Conservation (phyloP, 1,140 invertebrate genomes). For the Aphaenogaster floridana region DNA sequence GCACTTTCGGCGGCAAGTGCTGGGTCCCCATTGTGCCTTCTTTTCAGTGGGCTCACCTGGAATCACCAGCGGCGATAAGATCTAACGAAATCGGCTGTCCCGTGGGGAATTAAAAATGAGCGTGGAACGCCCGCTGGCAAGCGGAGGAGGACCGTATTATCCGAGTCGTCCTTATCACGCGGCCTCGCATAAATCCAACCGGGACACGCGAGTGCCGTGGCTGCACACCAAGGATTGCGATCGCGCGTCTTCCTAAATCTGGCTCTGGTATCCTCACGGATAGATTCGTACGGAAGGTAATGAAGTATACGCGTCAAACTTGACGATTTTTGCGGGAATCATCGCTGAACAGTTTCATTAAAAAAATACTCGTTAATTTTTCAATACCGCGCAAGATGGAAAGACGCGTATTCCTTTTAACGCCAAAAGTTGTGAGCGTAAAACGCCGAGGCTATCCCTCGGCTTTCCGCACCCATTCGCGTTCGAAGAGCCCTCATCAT, state of each 20-base stretch:
- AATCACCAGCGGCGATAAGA: constrained; percentile 68
- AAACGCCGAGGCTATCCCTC: neutral
- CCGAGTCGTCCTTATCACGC: constrained; percentile 72
- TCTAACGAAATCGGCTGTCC: constrained; percentile 75
- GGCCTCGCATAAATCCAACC: constrained; percentile 70
- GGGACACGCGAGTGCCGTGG: constrained; percentile 58
- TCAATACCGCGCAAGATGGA: neutral
- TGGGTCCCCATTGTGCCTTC: constrained; percentile 68
- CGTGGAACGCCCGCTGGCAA: constrained; percentile 74
- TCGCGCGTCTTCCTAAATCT: constrained; percentile 46
- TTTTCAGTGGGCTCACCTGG: constrained; percentile 64
- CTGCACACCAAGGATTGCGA: constrained; percentile 46
- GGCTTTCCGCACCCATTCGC: neutral
- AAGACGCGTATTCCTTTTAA: neutral
- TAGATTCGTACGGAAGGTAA: neutral
- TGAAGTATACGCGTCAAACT: neutral
- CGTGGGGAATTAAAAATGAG: constrained; percentile 74
- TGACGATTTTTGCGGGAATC: neutral
- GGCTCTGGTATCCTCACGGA: neutral
- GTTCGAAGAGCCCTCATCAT: neutral
- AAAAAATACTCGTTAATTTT: neutral
- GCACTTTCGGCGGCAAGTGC: constrained; percentile 59
- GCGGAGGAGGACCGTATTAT: constrained; percentile 74
- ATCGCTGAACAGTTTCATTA: neutral
- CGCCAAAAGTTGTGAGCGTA: neutral